Evolutionary conservation across 2,113 vertebrate species (phyloP).

Genomic region (Myiozetetes cayanensis): DNA sequence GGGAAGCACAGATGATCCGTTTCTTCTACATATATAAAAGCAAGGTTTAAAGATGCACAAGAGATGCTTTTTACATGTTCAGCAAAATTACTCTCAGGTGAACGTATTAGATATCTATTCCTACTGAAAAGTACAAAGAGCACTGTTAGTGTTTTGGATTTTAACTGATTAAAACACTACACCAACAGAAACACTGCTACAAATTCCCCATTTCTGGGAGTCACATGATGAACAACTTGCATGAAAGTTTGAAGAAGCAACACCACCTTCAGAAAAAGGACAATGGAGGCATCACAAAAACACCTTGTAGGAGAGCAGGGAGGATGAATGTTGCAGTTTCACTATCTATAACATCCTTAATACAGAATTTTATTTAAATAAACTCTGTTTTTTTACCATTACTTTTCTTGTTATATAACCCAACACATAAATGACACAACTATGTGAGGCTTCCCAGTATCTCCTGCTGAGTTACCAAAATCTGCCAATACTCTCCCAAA

Average conservation of each 20-base stretch:
- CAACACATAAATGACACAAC: neutral
- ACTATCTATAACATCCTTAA: neutral
- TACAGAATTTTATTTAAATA: neutral
- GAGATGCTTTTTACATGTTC: neutral
- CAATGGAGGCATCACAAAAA: neutral
- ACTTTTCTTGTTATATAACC: neutral
- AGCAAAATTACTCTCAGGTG: neutral
- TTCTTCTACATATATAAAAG: neutral
- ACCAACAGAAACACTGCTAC: neutral
- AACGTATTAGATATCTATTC: neutral
- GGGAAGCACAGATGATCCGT: neutral
- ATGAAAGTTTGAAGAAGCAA: neutral
- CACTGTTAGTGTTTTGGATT: neutral
- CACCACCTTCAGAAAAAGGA: neutral
- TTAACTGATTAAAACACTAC: neutral
- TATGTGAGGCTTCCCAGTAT: neutral
- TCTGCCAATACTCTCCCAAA: neutral
- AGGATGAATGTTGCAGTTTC: neutral
- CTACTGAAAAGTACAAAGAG: neutral
- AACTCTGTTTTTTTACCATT: neutral
- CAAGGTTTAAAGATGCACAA: neutral
- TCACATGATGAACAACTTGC: neutral
- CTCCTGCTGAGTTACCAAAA: neutral
- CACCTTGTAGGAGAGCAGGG: neutral
- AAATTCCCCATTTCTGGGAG: neutral